Conservation (phyloP, 2,888 invertebrate genomes). For the Pediacus dermestoides region DNA sequence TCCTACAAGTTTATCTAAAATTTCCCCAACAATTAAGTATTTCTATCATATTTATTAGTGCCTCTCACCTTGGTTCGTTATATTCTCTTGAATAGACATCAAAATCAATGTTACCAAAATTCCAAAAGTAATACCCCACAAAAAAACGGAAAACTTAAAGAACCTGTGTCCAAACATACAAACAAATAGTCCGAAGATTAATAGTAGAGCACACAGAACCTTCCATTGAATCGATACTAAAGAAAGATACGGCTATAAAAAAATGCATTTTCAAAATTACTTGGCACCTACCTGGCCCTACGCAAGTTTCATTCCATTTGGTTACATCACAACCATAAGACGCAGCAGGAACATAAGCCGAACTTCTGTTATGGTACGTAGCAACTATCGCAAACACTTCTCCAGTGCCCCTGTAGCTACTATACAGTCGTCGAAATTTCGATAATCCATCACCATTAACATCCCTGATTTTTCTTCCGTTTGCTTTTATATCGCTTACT, state of each 20-base stretch:
- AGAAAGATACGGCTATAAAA: slow-evolving; percentile 19
- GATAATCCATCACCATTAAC: slow-evolving; percentile 15
- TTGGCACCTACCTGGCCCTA: slow-evolving; percentile 53
- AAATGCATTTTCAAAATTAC: slow-evolving; percentile 8
- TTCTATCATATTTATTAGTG: too few relatives aligned
- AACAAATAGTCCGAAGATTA: slow-evolving; percentile 61
- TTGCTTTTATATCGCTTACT: slow-evolving; percentile 51
- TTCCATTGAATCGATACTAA: slow-evolving; percentile 53
- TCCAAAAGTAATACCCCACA: slow-evolving; percentile 59
- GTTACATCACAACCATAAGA: slow-evolving; percentile 63
- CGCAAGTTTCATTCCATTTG: slow-evolving; percentile 51
- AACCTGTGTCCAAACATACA: slow-evolving; percentile 63
- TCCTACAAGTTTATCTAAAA: slow-evolving; percentile 54
- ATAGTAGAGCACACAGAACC: slow-evolving; percentile 52
- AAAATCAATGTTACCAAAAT: slow-evolving; percentile 54
- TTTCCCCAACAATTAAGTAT: slow-evolving; percentile 1
- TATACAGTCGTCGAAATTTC: slow-evolving; percentile 50
- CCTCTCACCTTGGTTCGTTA: too few relatives aligned
- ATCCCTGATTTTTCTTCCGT: slow-evolving; percentile 54
- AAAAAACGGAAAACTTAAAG: slow-evolving; percentile 60
- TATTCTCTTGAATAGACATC: slow-evolving; percentile 7
- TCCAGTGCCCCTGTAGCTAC: slow-evolving; percentile 61
- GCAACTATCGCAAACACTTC: slow-evolving; percentile 59
- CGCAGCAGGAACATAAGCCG: slow-evolving; percentile 66
- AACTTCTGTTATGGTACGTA: slow-evolving; percentile 46